Evolutionary conservation across 2,888 invertebrate species (phyloP), one percentile per base, ranked within the genome.

Genomic region (Andrena flavipes): DNA sequence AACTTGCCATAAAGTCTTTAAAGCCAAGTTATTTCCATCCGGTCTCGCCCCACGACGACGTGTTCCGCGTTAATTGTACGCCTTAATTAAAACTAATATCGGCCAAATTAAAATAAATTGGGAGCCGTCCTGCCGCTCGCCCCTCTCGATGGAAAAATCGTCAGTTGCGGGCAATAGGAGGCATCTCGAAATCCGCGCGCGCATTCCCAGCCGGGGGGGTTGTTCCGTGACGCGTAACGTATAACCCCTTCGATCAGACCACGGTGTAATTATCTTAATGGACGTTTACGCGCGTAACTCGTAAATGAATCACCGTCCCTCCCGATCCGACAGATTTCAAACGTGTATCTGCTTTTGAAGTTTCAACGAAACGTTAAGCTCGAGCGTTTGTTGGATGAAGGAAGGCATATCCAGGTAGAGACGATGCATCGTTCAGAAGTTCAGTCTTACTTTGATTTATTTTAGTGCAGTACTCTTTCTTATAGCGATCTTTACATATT

Each of bases 11-110:
- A 60, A 74, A 86, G 76, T 77, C 75, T 87, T 84, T 88, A 80
- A 76, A 87, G 65, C 56, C 29, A 62, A 30, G 69, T 78, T 80
- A 74, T 75, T 82, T 82, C 80, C 75, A 80, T 82, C 76, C 65
- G 71, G 74, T 26, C 48, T 76, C 35, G 20, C 26, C 20, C 29
- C 73, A 13, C 49, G 71, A 10, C 80, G 73, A 83, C 70, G 82
- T 77, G 80, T 87, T 72, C 70, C 72, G 80, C 80, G 82, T 90
- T 87, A 89, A 89, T 89, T 84, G 81, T 73, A 74, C 64, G 64
- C 70, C 65, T 82, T 89, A 88, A 90, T 90, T 90, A 89, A 88
- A 89, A 88, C 82, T 88, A 88, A 87, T 88, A 83, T 84, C 79
- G 77, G 67, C 70, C 60, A 80, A 88, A 90, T 90, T 89, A 86